Conservation (phyloP, 1,140 invertebrate species). For the Drosophila nigrodunni region DNA sequence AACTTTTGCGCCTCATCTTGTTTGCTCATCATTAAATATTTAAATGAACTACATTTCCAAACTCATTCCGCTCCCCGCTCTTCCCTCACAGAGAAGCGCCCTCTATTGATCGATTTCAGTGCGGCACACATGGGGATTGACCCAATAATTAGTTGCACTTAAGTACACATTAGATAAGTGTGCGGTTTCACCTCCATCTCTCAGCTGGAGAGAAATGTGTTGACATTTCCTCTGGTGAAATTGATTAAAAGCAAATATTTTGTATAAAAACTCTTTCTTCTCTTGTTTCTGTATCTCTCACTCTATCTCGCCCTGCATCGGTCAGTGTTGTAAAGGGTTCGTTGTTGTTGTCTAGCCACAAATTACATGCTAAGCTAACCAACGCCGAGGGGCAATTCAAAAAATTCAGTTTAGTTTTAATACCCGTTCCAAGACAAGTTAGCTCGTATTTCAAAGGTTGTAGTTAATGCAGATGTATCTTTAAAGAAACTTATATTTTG, state of each 20-base stretch:
- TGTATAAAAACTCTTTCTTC: slow-evolving; percentile 8
- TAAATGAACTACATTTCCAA: slow-evolving; percentile 48
- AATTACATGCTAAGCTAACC: slow-evolving; percentile 5
- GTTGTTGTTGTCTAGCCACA: slow-evolving; percentile 3
- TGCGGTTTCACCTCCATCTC: slow-evolving; percentile 16
- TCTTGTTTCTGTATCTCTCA: background rate
- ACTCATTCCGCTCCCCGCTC: background rate
- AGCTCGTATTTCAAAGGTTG: too few relatives aligned
- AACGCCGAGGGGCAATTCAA: slow-evolving; percentile 1
- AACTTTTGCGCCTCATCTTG: background rate
- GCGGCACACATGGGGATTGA: slow-evolving; percentile 32
- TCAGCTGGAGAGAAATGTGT: slow-evolving; percentile 1
- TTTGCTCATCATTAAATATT: slow-evolving; percentile 49
- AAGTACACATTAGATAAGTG: slow-evolving; percentile 56
- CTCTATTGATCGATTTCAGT: slow-evolving; percentile 22
- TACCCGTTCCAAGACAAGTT: background rate
- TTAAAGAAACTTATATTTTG: too few relatives aligned
- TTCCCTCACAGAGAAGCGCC: background rate
- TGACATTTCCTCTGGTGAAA: slow-evolving; percentile 40
- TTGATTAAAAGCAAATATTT: slow-evolving; percentile 54
- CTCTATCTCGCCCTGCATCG: background rate
- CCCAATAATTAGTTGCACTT: slow-evolving; percentile 53
- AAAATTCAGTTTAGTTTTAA: slow-evolving; percentile 6
- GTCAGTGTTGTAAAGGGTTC: slow-evolving; percentile 14
- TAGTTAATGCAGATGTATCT: too few relatives aligned